Percentiles rank a stretch among this genome's conserved stretches.
phyloP scores from a whole-genome alignment of 1,140 invertebrate genomes.

The Eupristina koningsbergeri region DNA sequence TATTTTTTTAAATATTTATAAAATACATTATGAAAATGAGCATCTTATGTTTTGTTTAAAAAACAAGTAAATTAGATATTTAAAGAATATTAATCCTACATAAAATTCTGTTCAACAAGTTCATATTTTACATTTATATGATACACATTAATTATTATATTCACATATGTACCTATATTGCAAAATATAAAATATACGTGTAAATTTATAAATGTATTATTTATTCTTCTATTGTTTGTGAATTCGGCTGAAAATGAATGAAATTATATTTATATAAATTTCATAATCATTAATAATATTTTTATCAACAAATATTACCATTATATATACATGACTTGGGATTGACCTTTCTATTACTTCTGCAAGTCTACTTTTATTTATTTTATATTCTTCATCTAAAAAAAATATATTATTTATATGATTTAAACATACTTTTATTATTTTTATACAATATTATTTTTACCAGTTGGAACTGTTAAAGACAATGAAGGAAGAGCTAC shows the following conservation, averaged over 20 bases:
- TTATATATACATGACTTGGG: slow-evolving; percentile 78
- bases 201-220: slow-evolving; percentile 7
- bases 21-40: not conserved
- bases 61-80: not conserved
- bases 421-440: not conserved
- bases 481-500: slow-evolving; percentile 76
- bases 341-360: slow-evolving; percentile 76
- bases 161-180: slow-evolving; percentile 29
- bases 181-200: slow-evolving; percentile 46
- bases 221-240: slow-evolving; percentile 60
- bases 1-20: not conserved
- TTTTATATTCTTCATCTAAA: slow-evolving; percentile 68
- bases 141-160: slow-evolving; percentile 46
- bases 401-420: slow-evolving; percentile 4
- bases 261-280: slow-evolving; percentile 5
- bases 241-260: slow-evolving; percentile 63
- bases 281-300: not conserved
- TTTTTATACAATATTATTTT: slow-evolving; percentile 31
- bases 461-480: slow-evolving; percentile 68
- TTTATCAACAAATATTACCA: slow-evolving; percentile 66
- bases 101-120: slow-evolving; percentile 27
- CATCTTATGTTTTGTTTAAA: not conserved
- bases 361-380: slow-evolving; percentile 69
- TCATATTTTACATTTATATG: slow-evolving; percentile 40
- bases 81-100: slow-evolving; percentile 1